phyloP scores from a whole-genome alignment of 2,888 invertebrate species.

The Cheilosia variabilis region DNA sequence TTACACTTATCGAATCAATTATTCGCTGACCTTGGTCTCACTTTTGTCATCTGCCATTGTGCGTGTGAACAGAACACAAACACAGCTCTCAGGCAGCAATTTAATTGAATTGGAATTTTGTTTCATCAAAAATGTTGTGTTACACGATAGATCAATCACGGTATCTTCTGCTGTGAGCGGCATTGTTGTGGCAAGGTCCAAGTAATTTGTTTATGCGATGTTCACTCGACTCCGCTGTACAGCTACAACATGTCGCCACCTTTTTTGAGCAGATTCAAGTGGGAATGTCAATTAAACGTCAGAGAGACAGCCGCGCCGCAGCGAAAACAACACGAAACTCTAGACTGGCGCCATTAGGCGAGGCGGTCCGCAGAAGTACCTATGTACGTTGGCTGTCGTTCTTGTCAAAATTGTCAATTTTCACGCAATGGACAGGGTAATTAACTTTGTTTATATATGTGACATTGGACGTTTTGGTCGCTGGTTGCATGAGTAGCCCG shows the following conservation, averaged over 20 bases:
- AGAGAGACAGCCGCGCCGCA: slow-evolving; percentile 4
- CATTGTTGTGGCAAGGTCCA: slow-evolving; percentile 51
- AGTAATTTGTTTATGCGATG: slow-evolving; percentile 64
- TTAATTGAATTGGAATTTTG: slow-evolving; percentile 23
- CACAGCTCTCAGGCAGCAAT: background rate
- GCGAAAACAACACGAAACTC: slow-evolving; percentile 30
- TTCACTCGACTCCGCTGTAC: slow-evolving; percentile 17
- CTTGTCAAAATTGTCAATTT: slow-evolving; percentile 44
- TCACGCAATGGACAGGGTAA: slow-evolving; percentile 36
- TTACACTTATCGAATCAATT: slow-evolving; percentile 50
- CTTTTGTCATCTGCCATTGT: slow-evolving; percentile 3
- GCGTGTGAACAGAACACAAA: slow-evolving; percentile 26
- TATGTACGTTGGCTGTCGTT: slow-evolving; percentile 17
- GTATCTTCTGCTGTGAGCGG: background rate
- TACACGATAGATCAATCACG: slow-evolving; percentile 55
- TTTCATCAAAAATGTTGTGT: slow-evolving; percentile 27
- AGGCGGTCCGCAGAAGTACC: slow-evolving; percentile 2
- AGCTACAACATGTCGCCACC: slow-evolving; percentile 45
- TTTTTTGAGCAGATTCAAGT: slow-evolving; percentile 58
- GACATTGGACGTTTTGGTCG: slow-evolving; percentile 11
- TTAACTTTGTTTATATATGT: slow-evolving; percentile 28
- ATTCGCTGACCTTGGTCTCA: slow-evolving; percentile 35
- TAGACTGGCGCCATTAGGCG: slow-evolving; percentile 51
- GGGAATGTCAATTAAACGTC: slow-evolving; percentile 61
- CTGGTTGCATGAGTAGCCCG: slow-evolving; percentile 13